Conservation (phyloP, 2,113 vertebrate genomes). For the Protobothrops mucrosquamatus region DNA sequence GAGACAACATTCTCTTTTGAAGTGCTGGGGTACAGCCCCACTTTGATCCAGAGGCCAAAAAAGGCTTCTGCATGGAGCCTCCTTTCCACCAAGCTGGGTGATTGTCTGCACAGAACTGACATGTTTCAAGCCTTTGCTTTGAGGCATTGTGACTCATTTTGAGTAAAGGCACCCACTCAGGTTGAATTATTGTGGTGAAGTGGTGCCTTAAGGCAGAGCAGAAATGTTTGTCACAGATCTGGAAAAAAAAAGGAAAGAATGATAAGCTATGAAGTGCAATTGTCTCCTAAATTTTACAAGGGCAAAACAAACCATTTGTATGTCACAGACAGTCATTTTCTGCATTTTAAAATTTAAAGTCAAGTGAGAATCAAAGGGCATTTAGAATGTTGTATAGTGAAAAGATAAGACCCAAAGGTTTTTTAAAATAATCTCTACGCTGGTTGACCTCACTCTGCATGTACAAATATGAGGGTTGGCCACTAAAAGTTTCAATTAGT, state of each 20-base stretch:
- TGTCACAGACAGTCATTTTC: neutral
- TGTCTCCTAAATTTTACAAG: neutral
- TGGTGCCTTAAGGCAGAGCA: neutral
- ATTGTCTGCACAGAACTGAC: neutral
- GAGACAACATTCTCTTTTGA: neutral
- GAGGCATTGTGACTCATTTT: neutral
- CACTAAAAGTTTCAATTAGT: slow-evolving; percentile 33
- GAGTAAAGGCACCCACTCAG: neutral
- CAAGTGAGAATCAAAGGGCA: slow-evolving; percentile 8
- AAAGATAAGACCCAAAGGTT: neutral
- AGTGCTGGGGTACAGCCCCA: neutral
- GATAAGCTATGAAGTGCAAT: neutral
- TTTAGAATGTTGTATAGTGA: neutral
- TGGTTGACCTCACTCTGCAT: neutral
- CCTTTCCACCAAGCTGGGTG: neutral
- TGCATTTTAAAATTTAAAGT: slow-evolving; percentile 14
- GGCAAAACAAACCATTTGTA: slow-evolving; percentile 1
- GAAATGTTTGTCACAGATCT: neutral
- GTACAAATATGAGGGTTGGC: slow-evolving; percentile 13
- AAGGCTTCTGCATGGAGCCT: neutral
- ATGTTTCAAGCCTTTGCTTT: neutral
- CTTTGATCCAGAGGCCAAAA: neutral
- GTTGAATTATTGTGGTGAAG: neutral
- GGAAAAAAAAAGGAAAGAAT: neutral
- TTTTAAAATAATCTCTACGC: neutral